Percentiles rank a stretch among this genome's conserved stretches.
Conservation (phyloP, 2,113 vertebrate genomes). For the Oxygymnocypris stewartii region DNA sequence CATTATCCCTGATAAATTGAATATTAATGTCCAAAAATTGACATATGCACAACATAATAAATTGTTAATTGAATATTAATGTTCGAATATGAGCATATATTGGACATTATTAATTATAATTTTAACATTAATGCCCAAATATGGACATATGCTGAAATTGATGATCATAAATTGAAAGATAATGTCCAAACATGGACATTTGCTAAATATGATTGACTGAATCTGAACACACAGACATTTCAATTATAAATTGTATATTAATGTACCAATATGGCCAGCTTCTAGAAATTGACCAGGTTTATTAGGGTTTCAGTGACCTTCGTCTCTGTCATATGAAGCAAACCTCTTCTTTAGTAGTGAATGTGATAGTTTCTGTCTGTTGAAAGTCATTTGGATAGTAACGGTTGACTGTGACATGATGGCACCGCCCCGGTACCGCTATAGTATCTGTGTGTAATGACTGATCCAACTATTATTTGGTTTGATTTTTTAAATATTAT, state of each 20-base stretch:
- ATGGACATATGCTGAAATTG: neutral
- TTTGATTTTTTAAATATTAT: neutral
- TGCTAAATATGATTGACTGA: neutral
- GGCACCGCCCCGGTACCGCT: neutral
- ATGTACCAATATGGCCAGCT: neutral
- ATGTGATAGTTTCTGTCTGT: constrained; percentile 22
- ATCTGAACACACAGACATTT: neutral
- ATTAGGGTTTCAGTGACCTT: constrained; percentile 7
- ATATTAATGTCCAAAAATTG: neutral
- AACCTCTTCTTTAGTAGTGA: neutral
- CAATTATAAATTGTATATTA: neutral
- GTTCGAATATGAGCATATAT: neutral
- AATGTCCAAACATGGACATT: neutral
- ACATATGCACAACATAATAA: neutral
- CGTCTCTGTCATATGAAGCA: neutral
- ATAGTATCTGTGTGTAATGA: neutral
- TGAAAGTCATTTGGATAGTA: neutral
- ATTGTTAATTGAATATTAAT: neutral
- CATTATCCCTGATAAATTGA: neutral
- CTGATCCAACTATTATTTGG: neutral
- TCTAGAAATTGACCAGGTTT: neutral
- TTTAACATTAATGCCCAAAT: neutral
- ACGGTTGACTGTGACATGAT: neutral
- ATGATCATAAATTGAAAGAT: neutral
- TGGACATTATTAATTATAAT: neutral